Evolutionary conservation across 2,888 invertebrate genomes (phyloP).

Genomic region (Drosophila emarginata): DNA sequence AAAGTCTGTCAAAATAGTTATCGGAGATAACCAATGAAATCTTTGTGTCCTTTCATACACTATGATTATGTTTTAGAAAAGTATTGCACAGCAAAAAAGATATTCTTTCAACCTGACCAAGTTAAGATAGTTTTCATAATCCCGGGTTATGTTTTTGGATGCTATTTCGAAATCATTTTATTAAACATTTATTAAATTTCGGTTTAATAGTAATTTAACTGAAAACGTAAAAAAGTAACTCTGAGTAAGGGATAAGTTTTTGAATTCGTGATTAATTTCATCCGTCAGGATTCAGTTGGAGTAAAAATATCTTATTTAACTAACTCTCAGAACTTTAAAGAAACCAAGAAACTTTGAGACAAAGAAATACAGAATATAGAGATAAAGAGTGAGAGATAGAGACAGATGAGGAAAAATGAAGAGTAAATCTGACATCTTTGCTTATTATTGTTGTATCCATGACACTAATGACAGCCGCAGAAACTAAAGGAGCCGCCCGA

Average conservation of each 20-base stretch:
- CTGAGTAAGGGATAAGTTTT: too few relatives aligned
- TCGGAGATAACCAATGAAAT: neutral
- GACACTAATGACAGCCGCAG: conserved; percentile 45
- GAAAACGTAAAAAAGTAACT: too few relatives aligned
- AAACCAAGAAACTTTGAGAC: neutral
- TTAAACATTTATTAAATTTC: too few relatives aligned
- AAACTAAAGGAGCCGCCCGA: conserved; percentile 16
- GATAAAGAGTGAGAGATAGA: neutral
- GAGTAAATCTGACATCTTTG: neutral
- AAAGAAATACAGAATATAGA: neutral
- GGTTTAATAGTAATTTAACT: too few relatives aligned
- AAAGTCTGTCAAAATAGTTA: neutral
- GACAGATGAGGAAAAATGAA: neutral
- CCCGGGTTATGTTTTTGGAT: too few relatives aligned
- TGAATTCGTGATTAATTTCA: too few relatives aligned
- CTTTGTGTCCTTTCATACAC: neutral
- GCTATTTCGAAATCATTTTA: too few relatives aligned
- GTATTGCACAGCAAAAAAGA: neutral
- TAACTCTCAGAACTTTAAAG: neutral
- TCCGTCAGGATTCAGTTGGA: neutral
- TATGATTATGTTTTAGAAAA: neutral
- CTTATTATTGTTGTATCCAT: conserved; percentile 16
- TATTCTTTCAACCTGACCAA: too few relatives aligned
- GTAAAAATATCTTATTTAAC: neutral
- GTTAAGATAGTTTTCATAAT: too few relatives aligned